Conservation (phyloP, 2,888 invertebrate genomes). For the Vesta saturnalis region DNA sequence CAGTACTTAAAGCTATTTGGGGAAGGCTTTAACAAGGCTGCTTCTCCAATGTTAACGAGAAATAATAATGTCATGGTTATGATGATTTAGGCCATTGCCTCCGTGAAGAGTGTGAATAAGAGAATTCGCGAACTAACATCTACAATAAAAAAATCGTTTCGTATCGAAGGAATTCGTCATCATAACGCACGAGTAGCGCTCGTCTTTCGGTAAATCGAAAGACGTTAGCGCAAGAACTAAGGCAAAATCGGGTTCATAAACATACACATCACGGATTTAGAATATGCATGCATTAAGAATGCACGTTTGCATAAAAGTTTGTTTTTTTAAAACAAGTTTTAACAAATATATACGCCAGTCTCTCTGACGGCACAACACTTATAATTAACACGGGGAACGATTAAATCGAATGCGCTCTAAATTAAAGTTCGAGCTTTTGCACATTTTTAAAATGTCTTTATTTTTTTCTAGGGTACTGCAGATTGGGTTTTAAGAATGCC, state of each 20-base stretch:
- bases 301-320: constrained; percentile 48
- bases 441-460: constrained; percentile 22
- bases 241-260: constrained; percentile 58
- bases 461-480: not conserved
- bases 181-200: constrained; percentile 42
- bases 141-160: constrained; percentile 61
- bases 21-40: constrained; percentile 24
- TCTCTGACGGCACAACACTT: constrained; percentile 55
- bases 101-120: constrained; percentile 53
- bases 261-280: constrained; percentile 58
- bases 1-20: not conserved
- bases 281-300: constrained; percentile 57
- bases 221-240: constrained; percentile 57
- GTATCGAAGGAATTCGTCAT: constrained; percentile 57
- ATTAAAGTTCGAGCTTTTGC: constrained; percentile 23
- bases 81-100: constrained; percentile 49
- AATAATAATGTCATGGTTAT: constrained; percentile 38
- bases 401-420: constrained; percentile 26
- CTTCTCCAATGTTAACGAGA: constrained; percentile 31
- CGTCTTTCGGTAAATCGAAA: constrained; percentile 38
- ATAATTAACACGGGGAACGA: constrained; percentile 54
- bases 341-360: constrained; percentile 51
- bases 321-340: constrained; percentile 40
- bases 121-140: constrained; percentile 58
- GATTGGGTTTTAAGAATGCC: constrained; percentile 24